Conservation (phyloP, 64 coral and sea anemone species). For the Acropora tenuis region DNA sequence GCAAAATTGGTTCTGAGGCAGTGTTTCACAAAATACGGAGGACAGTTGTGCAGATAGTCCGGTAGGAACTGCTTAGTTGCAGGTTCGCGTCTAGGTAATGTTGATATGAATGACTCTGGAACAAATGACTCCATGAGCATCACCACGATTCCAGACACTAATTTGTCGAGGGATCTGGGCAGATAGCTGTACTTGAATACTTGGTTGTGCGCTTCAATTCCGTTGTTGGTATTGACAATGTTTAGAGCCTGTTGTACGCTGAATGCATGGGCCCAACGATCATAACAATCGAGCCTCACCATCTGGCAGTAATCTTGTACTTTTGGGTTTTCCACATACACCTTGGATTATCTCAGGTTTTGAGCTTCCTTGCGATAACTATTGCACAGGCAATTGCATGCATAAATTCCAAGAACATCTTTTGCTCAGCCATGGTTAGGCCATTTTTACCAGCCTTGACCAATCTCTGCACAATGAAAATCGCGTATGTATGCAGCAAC, state of each 20-base stretch:
- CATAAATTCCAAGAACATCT: neutral
- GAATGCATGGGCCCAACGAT: conserved; percentile 52
- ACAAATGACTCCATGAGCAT: conserved; percentile 66
- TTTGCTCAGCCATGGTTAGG: neutral
- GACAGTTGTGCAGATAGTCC: conserved; percentile 57
- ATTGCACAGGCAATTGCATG: conserved; percentile 9
- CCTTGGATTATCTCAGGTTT: neutral
- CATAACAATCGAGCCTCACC: conserved; percentile 39
- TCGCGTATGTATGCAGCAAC: conserved; percentile 44
- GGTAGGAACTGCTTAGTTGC: conserved; percentile 34
- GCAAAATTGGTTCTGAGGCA: conserved; percentile 52
- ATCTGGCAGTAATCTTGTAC: conserved; percentile 34
- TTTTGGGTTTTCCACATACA: neutral
- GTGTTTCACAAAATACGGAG: conserved; percentile 61
- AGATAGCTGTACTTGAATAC: conserved; percentile 59
- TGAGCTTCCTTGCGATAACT: conserved; percentile 10
- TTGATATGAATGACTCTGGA: conserved; percentile 45
- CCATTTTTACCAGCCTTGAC: conserved; percentile 39
- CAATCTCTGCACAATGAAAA: conserved; percentile 30
- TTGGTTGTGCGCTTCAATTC: conserved; percentile 62
- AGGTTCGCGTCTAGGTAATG: conserved; percentile 58
- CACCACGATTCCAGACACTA: conserved; percentile 72
- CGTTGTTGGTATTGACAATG: conserved; percentile 76
- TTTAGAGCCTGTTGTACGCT: conserved; percentile 45
- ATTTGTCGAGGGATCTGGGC: conserved; percentile 54